A percentile compares a stretch with the other conserved stretches of the same genome.
These are phyloP conservation scores for Cydia splendana DNA, from an alignment of 1,140 invertebrate species.

Conservation along the genomic window DNA sequence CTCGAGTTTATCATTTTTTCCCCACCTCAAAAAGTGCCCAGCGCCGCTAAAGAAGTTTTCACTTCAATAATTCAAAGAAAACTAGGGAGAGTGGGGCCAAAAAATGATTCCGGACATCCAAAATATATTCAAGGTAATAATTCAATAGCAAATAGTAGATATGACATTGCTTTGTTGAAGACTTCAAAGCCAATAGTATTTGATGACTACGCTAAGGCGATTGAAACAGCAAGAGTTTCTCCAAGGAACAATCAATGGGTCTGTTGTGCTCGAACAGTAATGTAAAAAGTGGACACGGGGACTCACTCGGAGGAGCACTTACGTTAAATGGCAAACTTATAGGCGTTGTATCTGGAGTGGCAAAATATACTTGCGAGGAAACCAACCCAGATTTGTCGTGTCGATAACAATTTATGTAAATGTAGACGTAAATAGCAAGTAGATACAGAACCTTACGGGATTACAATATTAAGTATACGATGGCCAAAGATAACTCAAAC, in stretches of 20 bases:
- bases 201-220: conserved; percentile 33
- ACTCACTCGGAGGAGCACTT: conserved; percentile 44
- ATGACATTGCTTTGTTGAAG: conserved; percentile 41
- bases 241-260: conserved; percentile 32
- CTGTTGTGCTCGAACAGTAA: conserved; percentile 37
- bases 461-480: neutral
- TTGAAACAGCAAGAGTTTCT: conserved; percentile 31
- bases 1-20: no score
- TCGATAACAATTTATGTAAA: conserved; percentile 36
- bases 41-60: no score
- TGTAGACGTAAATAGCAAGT: conserved; percentile 34
- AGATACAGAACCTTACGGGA: conserved; percentile 32
- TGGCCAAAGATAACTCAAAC: no score
- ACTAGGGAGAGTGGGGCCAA: no score
- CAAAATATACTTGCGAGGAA: neutral
- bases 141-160: conserved; percentile 7
- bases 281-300: conserved; percentile 39
- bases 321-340: conserved; percentile 33
- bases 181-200: conserved; percentile 35
- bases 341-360: conserved; percentile 35
- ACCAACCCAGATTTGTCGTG: conserved; percentile 34
- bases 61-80: no score
- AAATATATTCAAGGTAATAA: neutral
- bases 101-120: conserved; percentile 5
- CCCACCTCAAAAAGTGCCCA: no score